Percentiles rank a stretch among this genome's conserved stretches.
These are phyloP conservation scores for Caenorhabditis sinica DNA, from an alignment of 2,888 invertebrate genomes.

Conservation along the genomic window DNA sequence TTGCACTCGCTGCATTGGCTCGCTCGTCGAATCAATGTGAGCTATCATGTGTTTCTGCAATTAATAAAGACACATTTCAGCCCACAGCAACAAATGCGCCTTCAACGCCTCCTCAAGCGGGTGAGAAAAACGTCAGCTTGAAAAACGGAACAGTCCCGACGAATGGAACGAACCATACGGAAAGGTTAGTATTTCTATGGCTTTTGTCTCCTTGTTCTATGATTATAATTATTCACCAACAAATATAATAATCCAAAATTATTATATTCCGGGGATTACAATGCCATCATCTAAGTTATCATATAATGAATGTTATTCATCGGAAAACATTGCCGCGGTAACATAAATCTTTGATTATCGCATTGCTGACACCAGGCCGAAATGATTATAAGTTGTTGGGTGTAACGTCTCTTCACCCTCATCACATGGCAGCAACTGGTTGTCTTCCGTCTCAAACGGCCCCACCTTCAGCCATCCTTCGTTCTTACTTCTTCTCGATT, in stretches of 20 bases:
- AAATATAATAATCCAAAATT: not conserved
- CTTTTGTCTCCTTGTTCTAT: not conserved
- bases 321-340: constrained; percentile 27
- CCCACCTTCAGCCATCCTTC: constrained; percentile 46
- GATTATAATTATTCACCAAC: no score
- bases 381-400: constrained; percentile 60
- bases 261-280: not conserved
- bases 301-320: constrained; percentile 6
- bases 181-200: constrained; percentile 44
- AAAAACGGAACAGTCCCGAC: constrained; percentile 43
- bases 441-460: constrained; percentile 38
- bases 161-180: constrained; percentile 52
- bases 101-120: constrained; percentile 63
- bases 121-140: constrained; percentile 55
- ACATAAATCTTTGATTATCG: constrained; percentile 61
- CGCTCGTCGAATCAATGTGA: constrained; percentile 31
- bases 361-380: constrained; percentile 38
- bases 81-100: constrained; percentile 49
- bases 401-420: constrained; percentile 44
- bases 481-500: constrained; percentile 12
- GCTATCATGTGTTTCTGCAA: not conserved
- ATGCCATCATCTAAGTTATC: not conserved
- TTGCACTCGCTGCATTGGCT: constrained; percentile 47
- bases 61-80: constrained; percentile 24
- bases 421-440: constrained; percentile 53